Evolutionary conservation across 1,140 invertebrate genomes (phyloP), one percentile per base, ranked within the genome.

Genomic region (Drepana arcuata): DNA sequence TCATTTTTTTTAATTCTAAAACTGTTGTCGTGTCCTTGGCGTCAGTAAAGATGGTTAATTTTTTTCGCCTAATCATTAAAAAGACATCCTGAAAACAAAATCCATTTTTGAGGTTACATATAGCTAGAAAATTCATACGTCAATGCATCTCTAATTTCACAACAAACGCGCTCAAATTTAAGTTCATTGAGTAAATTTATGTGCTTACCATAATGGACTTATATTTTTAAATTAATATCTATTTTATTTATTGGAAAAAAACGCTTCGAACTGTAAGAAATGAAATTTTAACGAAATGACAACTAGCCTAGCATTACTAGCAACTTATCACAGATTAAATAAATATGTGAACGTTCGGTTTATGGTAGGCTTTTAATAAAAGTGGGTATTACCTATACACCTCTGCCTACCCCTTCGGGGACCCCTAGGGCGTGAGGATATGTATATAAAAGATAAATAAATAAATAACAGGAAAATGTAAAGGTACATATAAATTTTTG

Each of bases 11-110:
- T 26, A 99, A 84, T 85, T 99, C 96, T 48, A 90, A 82, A 42
- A 99, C 94, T 35, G 94, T 90, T 18, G 95, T 97, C 31, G 93
- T 95, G 70, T 98, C 96, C 79, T 98, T 98, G 3, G 95, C 94
- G 87, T 99, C 96, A n/a, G 96, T 95, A 77, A 99, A 99, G 79
- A 99, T 96, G 32, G 96, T 98, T 54, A 93, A 89, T 84, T 98
- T 98, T 85, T 97, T 97, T 70, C 96, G 89, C 81, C 96, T 89
- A 57, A 99, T 95, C 95, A 98, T 98, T 57, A 99, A 86, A 90
- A 98, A 99, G 54, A 98, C 96, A 86, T 98, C 96, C 96, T 93
- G 70, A 81, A 87, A 85, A 79, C 75, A 82, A 70, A 74, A 64
- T 69, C 21, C 48, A 56, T 41, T 46, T 82, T 82, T 81, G 67